Evolutionary conservation across 2,113 vertebrate genomes (phyloP).

Genomic region (Vimba vimba): DNA sequence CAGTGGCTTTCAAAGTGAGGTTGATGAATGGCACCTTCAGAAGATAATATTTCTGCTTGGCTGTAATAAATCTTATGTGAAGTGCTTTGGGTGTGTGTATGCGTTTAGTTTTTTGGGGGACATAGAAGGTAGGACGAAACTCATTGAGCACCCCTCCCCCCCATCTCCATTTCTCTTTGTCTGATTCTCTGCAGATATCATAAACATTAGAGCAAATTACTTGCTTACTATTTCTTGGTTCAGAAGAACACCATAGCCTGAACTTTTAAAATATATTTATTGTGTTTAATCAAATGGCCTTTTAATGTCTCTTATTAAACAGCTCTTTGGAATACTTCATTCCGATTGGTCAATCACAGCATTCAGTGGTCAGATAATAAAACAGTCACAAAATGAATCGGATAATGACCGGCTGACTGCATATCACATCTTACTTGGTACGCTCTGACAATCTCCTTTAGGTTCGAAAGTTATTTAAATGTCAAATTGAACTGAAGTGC

Average conservation of each 20-base stretch:
- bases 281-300: slow-evolving; percentile 37
- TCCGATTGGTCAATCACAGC: background rate
- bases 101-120: slow-evolving; percentile 19
- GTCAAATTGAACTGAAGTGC: too few species aligned
- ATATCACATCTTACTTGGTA: background rate
- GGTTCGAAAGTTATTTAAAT: background rate
- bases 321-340: background rate
- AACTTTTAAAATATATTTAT: slow-evolving; percentile 10
- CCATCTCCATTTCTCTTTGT: slow-evolving; percentile 47
- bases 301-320: background rate
- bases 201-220: slow-evolving; percentile 62
- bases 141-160: background rate
- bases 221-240: slow-evolving; percentile 61
- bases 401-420: background rate
- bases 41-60: slow-evolving; percentile 95
- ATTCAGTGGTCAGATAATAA: background rate
- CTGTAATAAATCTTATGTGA: slow-evolving; percentile 94
- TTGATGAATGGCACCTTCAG: slow-evolving; percentile 93
- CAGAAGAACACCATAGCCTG: slow-evolving; percentile 17
- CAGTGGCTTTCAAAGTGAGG: slow-evolving; percentile 84
- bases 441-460: background rate
- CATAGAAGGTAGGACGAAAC: slow-evolving; percentile 34
- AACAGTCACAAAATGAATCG: background rate
- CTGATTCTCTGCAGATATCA: slow-evolving; percentile 42
- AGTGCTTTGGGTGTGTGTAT: slow-evolving; percentile 67